Base-by-base conservation (phyloP, 2,888 invertebrate genomes). In the Hesperia comma region DNA sequence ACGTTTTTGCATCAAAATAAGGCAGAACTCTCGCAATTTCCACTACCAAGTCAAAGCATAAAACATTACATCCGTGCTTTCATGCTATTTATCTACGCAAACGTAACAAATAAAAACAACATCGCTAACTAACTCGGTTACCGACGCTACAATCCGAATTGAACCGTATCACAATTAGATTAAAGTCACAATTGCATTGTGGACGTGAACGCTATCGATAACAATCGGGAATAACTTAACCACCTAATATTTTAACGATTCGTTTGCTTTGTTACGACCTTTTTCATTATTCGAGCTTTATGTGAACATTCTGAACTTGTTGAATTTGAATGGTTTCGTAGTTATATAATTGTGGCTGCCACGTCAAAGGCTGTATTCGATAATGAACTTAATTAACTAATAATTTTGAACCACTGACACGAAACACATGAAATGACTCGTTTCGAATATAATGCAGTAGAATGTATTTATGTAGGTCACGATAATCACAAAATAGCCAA, bases 1-100 rank as follows among this genome's bases (percentile, higher is more conserved):
- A 62, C 54, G 41, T 14, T 55, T 46, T 17, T 49, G 40, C 53
- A 63, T 63, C 46, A 46, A 43, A 55, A 55, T 63, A 55, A 57
- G 21, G 51, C 32, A 57, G 46, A 64, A 57, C 57, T 64, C 63
- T n/a, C n/a, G 49, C 63, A 26, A 58, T 64, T 64, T 57, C 49
- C 41, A 55, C 55, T 46, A 56, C 63, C 19, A 63, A 37, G 62
- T 41, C 21, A 56, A 21, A 57, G 46, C 49, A 57, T 53, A 57
- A 64, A 53, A 58, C 64, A 64, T 58, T 53, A 58, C 64, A 64
- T 58, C 58, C 64, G 64, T 64, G 64, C 43, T 58, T 64, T 32
- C 51, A 58, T 58, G 58, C 64, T 58, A 64, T 64, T 64, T 58
- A 64, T 64, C 58, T 58, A 53, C 41, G 33, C 19, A 15, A 55